Percentiles rank a stretch among this genome's conserved stretches.
Evolutionary conservation across 2,797 vertebrate species (phyloP).

Genomic region (Rhadinocentrus ornatus): DNA sequence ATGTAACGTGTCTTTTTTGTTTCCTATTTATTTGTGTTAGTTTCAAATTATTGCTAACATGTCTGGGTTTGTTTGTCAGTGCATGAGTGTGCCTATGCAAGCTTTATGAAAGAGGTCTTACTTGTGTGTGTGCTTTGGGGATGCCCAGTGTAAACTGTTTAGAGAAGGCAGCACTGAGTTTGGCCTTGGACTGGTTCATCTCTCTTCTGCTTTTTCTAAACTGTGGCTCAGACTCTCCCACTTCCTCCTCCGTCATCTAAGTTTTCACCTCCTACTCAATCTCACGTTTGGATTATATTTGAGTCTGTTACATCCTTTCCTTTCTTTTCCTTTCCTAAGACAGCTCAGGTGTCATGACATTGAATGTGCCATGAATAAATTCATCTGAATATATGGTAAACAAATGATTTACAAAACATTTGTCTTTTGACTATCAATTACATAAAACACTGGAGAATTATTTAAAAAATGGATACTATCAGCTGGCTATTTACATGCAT

Average conservation of each 20-base stretch:
- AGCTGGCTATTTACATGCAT: not conserved
- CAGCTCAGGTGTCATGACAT: not conserved
- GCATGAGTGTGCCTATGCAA: conserved; percentile 3
- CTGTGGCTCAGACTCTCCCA: conserved; percentile 46
- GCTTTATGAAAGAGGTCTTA: conserved; percentile 16
- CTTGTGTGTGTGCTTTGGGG: conserved; percentile 27
- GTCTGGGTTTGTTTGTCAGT: conserved; percentile 12
- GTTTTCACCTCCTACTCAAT: conserved; percentile 21
- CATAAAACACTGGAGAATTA: not conserved
- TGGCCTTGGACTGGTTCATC: conserved; percentile 44
- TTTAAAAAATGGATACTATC: not conserved
- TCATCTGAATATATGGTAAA: not conserved
- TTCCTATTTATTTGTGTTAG: not conserved
- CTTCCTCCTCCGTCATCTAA: conserved; percentile 28
- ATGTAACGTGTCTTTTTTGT: not conserved
- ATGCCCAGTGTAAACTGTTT: conserved; percentile 68
- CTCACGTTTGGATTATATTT: conserved; percentile 9
- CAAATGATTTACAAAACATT: not conserved
- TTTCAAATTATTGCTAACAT: conserved; percentile 15
- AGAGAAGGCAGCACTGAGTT: conserved; percentile 53
- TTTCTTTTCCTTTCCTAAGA: not conserved
- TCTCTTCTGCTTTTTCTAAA: conserved; percentile 54
- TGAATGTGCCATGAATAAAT: not conserved
- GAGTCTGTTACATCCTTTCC: not conserved
- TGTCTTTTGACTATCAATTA: not conserved